These are phyloP conservation scores for Paracentrotus lividus DNA, from an alignment of 53 echinoderm and acorn worm genomes.

Conservation along the genomic window DNA sequence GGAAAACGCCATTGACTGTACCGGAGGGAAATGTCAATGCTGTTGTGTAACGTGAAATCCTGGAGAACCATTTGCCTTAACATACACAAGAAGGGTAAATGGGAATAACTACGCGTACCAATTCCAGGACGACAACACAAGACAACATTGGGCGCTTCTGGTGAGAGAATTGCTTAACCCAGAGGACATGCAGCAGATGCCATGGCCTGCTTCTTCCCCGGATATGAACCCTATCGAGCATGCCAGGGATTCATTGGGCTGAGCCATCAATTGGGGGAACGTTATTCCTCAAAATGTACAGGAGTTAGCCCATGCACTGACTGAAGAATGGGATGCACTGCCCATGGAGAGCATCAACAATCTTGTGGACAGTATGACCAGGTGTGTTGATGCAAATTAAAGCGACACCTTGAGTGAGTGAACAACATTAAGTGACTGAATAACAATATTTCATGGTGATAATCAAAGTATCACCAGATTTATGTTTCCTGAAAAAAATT, in stretches of 20 bases:
- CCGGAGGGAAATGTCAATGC: constrained; percentile 43
- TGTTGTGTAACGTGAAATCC: constrained; percentile 10
- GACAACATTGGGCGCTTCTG: not conserved
- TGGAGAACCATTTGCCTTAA: constrained; percentile 10
- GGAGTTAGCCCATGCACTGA: constrained; percentile 42
- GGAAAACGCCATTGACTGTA: constrained; percentile 5
- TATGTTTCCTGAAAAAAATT: too few relatives aligned
- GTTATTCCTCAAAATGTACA: constrained; percentile 13
- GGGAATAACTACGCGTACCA: too few relatives aligned
- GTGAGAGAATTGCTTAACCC: constrained; percentile 56
- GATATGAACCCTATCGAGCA: constrained; percentile 50
- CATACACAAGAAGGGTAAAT: constrained; percentile 2
- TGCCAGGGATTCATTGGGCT: constrained; percentile 28
- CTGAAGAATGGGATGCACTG: constrained; percentile 54
- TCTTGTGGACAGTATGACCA: constrained; percentile 24
- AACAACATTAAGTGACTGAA: too few relatives aligned
- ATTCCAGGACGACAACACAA: constrained; percentile 32
- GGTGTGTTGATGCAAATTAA: too few relatives aligned
- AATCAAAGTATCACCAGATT: too few relatives aligned
- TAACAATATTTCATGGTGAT: too few relatives aligned
- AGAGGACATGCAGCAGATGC: too few relatives aligned
- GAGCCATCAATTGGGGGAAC: constrained; percentile 20
- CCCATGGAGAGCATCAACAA: constrained; percentile 1
- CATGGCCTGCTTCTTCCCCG: constrained; percentile 44
- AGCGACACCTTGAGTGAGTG: too few relatives aligned